Evolutionary conservation across 2,888 invertebrate genomes (phyloP).

Genomic region (Thereva nobilitata): DNA sequence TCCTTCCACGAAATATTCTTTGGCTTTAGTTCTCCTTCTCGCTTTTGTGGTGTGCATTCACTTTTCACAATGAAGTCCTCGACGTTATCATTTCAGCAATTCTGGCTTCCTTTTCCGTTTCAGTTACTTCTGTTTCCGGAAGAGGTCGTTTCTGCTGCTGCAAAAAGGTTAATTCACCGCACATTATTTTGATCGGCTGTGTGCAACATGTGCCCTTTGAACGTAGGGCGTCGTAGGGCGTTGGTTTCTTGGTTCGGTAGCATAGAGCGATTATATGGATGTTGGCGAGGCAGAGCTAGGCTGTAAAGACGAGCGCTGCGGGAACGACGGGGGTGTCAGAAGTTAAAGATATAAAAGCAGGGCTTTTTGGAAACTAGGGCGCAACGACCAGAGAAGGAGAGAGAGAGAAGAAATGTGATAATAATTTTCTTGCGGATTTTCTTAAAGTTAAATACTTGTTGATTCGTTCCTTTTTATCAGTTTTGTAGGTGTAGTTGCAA

Average conservation of each 20-base stretch:
- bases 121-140: constrained; percentile 2
- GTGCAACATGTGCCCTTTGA: constrained; percentile 1
- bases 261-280: neutral
- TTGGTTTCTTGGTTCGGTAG: neutral
- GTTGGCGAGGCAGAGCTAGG: neutral
- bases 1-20: neutral
- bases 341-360: no score
- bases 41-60: neutral
- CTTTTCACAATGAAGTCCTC: neutral
- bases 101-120: constrained; percentile 14
- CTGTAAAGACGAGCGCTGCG: no score
- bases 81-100: constrained; percentile 9
- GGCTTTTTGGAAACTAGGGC: no score
- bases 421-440: no score
- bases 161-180: constrained; percentile 4
- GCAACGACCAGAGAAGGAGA: no score
- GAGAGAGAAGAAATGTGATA: no score
- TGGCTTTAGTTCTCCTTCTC: neutral
- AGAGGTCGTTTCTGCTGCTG: neutral
- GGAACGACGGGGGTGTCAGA: no score
- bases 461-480: no score
- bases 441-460: no score
- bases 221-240: neutral
- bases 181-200: constrained; percentile 9
- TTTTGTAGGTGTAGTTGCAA: no score